Evolutionary conservation across 2,888 invertebrate genomes (phyloP).

Genomic region (Pyrocoelia pectoralis): DNA sequence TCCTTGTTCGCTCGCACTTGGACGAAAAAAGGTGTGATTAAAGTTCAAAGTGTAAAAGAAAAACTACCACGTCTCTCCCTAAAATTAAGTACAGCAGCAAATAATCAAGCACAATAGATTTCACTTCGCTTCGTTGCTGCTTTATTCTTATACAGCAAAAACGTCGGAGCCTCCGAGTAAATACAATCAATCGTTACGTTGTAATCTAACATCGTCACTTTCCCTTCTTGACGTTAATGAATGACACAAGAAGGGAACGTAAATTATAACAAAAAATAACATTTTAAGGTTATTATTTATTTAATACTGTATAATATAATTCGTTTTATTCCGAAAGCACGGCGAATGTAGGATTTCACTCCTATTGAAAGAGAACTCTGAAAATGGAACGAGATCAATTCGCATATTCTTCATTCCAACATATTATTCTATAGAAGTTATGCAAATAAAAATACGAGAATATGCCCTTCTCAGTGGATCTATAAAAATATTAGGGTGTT

Average conservation of each 20-base stretch:
- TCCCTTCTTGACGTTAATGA: not conserved
- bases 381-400: not conserved
- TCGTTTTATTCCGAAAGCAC: no score
- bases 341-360: no score
- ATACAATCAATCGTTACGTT: slow-evolving; percentile 1
- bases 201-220: not conserved
- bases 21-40: not conserved
- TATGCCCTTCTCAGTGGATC: not conserved
- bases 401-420: not conserved
- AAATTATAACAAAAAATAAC: not conserved
- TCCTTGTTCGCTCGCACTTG: no score
- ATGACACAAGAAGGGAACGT: not conserved
- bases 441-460: not conserved
- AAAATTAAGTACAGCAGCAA: not conserved
- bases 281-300: not conserved
- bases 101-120: not conserved
- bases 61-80: not conserved
- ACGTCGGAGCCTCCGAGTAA: not conserved
- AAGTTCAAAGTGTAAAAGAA: not conserved
- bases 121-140: not conserved
- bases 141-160: slow-evolving; percentile 1
- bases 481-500: not conserved
- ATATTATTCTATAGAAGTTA: not conserved
- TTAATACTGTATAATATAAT: no score
- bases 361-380: not conserved